A percentile compares a stretch with the other conserved stretches of the same genome.
Evolutionary conservation across 1,140 invertebrate genomes (phyloP).

Genomic region (Platorchestia sp.): DNA sequence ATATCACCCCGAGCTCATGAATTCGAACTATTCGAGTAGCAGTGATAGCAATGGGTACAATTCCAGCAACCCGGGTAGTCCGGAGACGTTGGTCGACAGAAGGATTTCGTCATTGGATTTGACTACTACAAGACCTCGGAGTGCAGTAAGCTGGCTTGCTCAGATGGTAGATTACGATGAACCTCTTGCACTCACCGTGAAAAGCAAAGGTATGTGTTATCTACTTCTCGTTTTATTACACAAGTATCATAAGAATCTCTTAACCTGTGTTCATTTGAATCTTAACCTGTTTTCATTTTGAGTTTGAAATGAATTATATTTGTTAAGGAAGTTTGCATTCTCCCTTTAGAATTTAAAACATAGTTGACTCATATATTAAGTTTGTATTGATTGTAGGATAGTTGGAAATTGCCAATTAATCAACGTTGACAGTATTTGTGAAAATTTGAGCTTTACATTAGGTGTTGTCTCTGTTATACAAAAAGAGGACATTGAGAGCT

Average conservation of each 20-base stretch:
- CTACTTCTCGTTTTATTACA: background rate
- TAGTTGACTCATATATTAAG: too few relatives aligned
- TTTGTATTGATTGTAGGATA: too few relatives aligned
- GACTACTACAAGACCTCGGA: background rate
- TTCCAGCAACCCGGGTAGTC: conserved; percentile 8
- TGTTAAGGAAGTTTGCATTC: too few relatives aligned
- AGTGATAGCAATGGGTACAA: conserved; percentile 17
- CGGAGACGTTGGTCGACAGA: background rate
- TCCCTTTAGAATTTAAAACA: too few relatives aligned
- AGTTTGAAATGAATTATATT: too few relatives aligned
- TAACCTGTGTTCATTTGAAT: background rate
- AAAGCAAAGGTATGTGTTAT: conserved; percentile 17
- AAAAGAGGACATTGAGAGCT: too few relatives aligned
- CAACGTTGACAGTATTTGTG: too few relatives aligned
- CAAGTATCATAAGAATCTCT: too few relatives aligned
- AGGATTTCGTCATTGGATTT: background rate
- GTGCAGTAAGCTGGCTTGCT: background rate
- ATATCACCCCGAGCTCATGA: conserved; percentile 4
- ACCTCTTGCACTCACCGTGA: background rate
- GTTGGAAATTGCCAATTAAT: too few relatives aligned
- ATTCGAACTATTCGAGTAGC: conserved; percentile 6
- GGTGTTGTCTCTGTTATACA: too few relatives aligned
- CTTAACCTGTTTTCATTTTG: too few relatives aligned
- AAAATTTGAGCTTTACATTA: too few relatives aligned
- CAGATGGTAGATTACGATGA: background rate